Base-by-base conservation (phyloP, 1,140 invertebrate species). In the Colletes gigas region DNA sequence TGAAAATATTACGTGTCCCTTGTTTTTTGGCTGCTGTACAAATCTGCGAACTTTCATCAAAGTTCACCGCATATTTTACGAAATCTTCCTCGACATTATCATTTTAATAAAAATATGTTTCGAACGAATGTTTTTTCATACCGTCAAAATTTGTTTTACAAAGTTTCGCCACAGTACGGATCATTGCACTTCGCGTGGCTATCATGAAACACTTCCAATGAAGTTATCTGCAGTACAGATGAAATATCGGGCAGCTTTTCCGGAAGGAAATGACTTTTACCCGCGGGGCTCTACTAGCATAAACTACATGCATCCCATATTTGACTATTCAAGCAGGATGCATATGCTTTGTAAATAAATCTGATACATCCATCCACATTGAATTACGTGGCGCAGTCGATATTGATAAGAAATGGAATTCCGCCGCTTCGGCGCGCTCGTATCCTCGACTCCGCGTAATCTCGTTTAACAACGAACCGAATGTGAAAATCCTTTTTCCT, bases 331-430 rank as follows among this genome's bases (percentile, higher is more conserved):
- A 19, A 60, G 21, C 21, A 4, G 3, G 39, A 2, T n/a, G 7
- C 41, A n/a, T 19, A 17, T 17, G 9, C 41, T 44, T 7, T 10
- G 17, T 15, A 47, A 63, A 52, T n/a, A 63, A 52, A 52, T 74
- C 10, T 21, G 17, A 39, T 50, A 63, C 4, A 19, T 10, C 3
- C 1, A 0, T 63, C 30, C 59, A 15, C 17, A 1, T n/a, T 9
- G 19, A 63, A 74, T 65, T 19, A 15, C 59, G 47, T 14, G 4
- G 30, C 0, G 21, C 14, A 30, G 6, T 47, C 57, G 15, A n/a
- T 15, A 73, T 73, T 19, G 39, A 21, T 39, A 76, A 76, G 63
- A 57, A 67, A 68, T 30, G 21, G 21, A 57, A 69, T 59, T 60
- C 14, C 14, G 44, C 14, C 44, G 65, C 9, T 19, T 50, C 52